phyloP scores from a whole-genome alignment of 1,140 invertebrate genomes.

The Chelonus insularis region DNA sequence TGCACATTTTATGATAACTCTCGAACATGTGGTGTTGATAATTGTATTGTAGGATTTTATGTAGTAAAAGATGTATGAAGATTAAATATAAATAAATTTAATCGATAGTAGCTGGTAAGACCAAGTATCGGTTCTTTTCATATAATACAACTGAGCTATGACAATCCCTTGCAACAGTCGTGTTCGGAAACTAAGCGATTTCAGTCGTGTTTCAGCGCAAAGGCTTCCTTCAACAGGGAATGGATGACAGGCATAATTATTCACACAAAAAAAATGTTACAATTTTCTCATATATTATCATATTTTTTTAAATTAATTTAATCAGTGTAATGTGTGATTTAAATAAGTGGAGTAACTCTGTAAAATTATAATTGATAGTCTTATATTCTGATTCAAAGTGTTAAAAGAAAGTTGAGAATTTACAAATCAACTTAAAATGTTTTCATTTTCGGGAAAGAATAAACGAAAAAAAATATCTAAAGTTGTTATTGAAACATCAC shows the following conservation, averaged over 20 bases:
- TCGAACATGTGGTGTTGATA: too few species aligned
- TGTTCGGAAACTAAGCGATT: constrained; percentile 25
- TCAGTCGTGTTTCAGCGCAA: constrained; percentile 28
- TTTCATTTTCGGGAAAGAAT: too few species aligned
- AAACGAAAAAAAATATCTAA: background rate
- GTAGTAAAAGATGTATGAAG: too few species aligned
- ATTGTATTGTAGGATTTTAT: too few species aligned
- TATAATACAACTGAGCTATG: constrained; percentile 15
- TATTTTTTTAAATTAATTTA: background rate
- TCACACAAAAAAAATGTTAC: background rate
- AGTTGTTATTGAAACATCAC: background rate
- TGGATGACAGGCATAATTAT: background rate
- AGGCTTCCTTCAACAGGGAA: constrained; percentile 27
- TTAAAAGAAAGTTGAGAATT: too few species aligned
- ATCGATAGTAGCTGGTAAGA: background rate
- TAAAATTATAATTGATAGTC: too few species aligned
- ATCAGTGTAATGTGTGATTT: too few species aligned
- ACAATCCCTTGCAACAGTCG: constrained; percentile 29
- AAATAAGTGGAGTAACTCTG: too few species aligned
- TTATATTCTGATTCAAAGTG: too few species aligned
- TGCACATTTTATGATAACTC: too few species aligned
- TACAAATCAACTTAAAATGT: too few species aligned
- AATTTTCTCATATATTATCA: background rate
- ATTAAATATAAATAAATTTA: too few species aligned
- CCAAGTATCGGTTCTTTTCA: background rate